Evolutionary conservation across 2,888 invertebrate species (phyloP).

Genomic region (Protodeltote pygarga): DNA sequence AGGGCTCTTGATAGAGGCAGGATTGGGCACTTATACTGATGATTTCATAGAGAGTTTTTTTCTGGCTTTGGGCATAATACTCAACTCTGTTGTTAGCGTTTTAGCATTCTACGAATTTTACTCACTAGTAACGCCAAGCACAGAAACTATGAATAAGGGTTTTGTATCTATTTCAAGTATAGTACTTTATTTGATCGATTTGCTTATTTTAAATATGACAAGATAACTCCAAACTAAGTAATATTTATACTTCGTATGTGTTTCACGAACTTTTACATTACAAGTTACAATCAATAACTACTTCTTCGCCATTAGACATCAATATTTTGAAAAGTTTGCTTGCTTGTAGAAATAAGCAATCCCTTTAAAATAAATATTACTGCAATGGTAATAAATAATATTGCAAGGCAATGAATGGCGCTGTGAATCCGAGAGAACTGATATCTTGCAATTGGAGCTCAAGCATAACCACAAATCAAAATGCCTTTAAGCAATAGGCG

Average conservation of each 20-base stretch:
- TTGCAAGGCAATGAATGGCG: too few species aligned
- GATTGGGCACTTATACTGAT: constrained; percentile 49
- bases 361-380: too few species aligned
- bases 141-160: constrained; percentile 57
- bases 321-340: too few species aligned
- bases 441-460: too few species aligned
- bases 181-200: constrained; percentile 55
- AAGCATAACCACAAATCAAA: too few species aligned
- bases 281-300: too few species aligned
- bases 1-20: constrained; percentile 66
- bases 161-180: constrained; percentile 52
- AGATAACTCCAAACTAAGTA: background rate
- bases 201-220: constrained; percentile 34
- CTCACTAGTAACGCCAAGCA: background rate
- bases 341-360: too few species aligned
- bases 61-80: constrained; percentile 48
- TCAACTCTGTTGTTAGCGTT: constrained; percentile 50
- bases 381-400: too few species aligned
- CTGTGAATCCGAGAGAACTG: too few species aligned
- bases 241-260: background rate
- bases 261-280: background rate
- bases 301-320: too few species aligned
- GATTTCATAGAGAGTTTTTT: constrained; percentile 51
- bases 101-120: constrained; percentile 56
- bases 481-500: too few species aligned